A percentile compares a stretch with the other conserved stretches of the same genome.
These are phyloP conservation scores for Temnothorax ravouxi DNA, from an alignment of 2,888 invertebrate genomes.

Conservation along the genomic window DNA sequence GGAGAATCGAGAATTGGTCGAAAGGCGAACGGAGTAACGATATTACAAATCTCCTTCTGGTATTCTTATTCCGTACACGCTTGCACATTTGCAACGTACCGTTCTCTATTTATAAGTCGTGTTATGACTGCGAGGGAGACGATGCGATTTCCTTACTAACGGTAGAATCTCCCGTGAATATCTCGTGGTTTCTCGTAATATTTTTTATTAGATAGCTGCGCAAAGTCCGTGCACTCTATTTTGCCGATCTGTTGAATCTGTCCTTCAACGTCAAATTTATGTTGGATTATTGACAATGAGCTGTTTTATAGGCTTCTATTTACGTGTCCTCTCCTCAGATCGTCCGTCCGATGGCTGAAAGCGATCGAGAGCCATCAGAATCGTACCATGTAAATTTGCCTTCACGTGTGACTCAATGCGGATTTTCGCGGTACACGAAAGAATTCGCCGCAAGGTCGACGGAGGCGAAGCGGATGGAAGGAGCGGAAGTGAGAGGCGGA, in stretches of 20 bases:
- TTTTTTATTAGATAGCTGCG: neutral
- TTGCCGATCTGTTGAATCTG: neutral
- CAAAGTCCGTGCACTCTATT: neutral
- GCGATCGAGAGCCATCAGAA: neutral
- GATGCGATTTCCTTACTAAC: slow-evolving; percentile 14
- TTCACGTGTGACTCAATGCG: slow-evolving; percentile 30
- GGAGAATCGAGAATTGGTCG: neutral
- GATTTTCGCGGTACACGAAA: slow-evolving; percentile 57
- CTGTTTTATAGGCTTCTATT: neutral
- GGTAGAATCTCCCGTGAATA: neutral
- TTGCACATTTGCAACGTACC: slow-evolving; percentile 10
- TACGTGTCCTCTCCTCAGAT: neutral
- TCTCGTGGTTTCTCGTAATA: neutral
- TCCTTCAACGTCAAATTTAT: neutral
- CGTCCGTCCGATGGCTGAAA: neutral
- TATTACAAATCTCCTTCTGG: slow-evolving; percentile 18
- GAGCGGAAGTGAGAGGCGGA: slow-evolving; percentile 53
- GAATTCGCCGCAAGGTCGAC: slow-evolving; percentile 60
- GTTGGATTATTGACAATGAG: neutral
- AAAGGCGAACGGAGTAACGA: slow-evolving; percentile 8
- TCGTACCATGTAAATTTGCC: slow-evolving; percentile 1
- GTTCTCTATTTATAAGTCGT: slow-evolving; percentile 35
- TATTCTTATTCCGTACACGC: slow-evolving; percentile 26
- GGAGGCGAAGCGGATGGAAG: slow-evolving; percentile 53
- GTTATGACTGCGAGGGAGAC: slow-evolving; percentile 20